Evolutionary conservation across 2,888 invertebrate species (phyloP), one percentile per base, ranked within the genome.

Genomic region (Pheosia tremula): DNA sequence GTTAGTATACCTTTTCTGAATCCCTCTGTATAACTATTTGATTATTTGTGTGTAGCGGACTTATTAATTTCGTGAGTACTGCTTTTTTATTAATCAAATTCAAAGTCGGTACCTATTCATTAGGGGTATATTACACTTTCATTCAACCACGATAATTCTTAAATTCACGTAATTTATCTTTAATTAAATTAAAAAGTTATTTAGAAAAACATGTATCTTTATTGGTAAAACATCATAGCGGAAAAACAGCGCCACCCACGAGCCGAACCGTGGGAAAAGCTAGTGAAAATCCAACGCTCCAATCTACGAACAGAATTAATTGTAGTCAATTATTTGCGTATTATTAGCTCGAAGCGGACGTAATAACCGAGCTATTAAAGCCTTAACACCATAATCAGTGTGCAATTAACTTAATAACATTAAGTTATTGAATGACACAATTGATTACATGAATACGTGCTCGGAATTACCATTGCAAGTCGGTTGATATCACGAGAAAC

Each of bases 391-490:
- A 82, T 85, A 90, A 92, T 88, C 79, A 85, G 81, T 66, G 72
- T 66, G 69, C 85, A 83, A 91, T 91, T 91, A 88, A 81, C 73
- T 78, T 87, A 90, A 90, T 88, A 76, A 79, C 86, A 88, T 90
- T 90, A 90, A 89, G 84, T 89, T 84, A 86, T 86, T 86, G 88
- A 83, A 81, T 78, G 82, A 81, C 83, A 86, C 82, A 87, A 88
- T 85, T 86, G 86, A 89, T 88, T 88, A 88, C 84, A 78, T 84
- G 88, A 86, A 87, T 83, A 83, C 83, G 78, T 84, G 86, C 85
- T 84, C 82, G 78, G 77, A 82, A 87, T 85, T 85, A 83, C 69
- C 69, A 66, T 73, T 70, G 64, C 87, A 88, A 89, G 24, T 89
- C 75, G 83, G 71, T 79, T 72, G 69, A 66, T 76, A 84, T 80